A percentile compares a stretch with the other conserved stretches of the same genome.
Evolutionary conservation across 2,797 vertebrate genomes (phyloP).

Genomic region (Intellagama lesueurii): DNA sequence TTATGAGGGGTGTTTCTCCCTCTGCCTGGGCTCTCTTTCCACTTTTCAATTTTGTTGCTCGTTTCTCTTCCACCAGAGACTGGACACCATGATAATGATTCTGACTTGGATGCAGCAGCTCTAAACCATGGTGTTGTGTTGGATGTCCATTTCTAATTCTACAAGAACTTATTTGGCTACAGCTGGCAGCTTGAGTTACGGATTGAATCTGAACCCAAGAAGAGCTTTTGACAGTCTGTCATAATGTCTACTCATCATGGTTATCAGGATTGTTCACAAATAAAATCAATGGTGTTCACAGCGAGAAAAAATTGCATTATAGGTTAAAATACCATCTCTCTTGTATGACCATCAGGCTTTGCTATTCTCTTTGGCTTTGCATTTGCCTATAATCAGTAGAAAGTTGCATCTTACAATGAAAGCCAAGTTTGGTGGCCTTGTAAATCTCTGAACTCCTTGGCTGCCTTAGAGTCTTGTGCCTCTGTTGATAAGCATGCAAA

Average conservation of each 20-base stretch:
- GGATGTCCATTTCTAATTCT: too few relatives aligned
- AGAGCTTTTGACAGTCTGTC: neutral
- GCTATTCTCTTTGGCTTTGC: neutral
- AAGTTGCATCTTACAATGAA: constrained; percentile 51
- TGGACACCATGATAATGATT: too few relatives aligned
- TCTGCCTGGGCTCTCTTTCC: too few relatives aligned
- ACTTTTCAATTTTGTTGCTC: neutral
- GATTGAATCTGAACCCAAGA: neutral
- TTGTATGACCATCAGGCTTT: neutral
- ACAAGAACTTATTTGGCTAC: too few relatives aligned
- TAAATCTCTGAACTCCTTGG: neutral
- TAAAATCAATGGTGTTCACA: neutral
- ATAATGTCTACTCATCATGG: neutral
- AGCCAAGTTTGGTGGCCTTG: constrained; percentile 24
- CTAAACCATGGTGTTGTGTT: too few relatives aligned
- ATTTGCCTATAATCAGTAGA: constrained; percentile 65
- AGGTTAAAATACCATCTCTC: neutral
- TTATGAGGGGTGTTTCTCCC: neutral
- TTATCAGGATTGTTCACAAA: neutral
- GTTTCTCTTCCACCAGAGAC: too few relatives aligned
- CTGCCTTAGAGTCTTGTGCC: constrained; percentile 36
- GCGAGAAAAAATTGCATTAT: neutral
- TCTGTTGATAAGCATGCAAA: constrained; percentile 73
- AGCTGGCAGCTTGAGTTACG: neutral
- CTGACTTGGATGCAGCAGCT: too few relatives aligned